Conservation (phyloP, 2,888 invertebrate genomes). For the Caenorhabditis sp. region DNA sequence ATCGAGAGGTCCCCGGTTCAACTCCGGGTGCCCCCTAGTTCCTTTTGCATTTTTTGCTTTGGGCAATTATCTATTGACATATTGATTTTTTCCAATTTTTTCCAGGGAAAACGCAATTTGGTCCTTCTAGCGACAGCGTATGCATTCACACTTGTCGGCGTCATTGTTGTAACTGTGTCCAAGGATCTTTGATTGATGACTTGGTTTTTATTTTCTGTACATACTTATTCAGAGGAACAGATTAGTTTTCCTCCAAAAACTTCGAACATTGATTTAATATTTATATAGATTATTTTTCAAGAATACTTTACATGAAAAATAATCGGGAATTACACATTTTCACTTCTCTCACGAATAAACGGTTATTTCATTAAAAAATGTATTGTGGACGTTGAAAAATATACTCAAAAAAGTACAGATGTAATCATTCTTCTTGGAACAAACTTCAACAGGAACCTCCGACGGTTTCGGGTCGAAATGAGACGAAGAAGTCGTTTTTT, state of each 20-base stretch:
- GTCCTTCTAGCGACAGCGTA: conserved; percentile 69
- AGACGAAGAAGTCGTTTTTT: too few species aligned
- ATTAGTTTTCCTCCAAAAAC: background rate
- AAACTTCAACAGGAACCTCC: background rate
- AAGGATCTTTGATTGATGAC: conserved; percentile 33
- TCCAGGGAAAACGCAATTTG: conserved; percentile 69
- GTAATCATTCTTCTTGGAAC: too few species aligned
- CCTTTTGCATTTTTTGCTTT: conserved; percentile 35
- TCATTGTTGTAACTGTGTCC: conserved; percentile 59
- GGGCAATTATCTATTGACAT: background rate
- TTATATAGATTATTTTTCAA: conserved; percentile 23
- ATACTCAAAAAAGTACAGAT: too few species aligned
- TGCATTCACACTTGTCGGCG: conserved; percentile 68
- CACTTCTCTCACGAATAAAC: conserved; percentile 39
- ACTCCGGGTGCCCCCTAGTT: conserved; percentile 77
- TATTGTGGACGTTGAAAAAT: background rate
- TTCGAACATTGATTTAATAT: background rate
- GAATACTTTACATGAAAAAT: conserved; percentile 23
- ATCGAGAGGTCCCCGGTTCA: conserved; percentile 83
- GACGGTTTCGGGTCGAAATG: background rate
- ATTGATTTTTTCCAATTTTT: too few species aligned
- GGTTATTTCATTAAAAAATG: conserved; percentile 10
- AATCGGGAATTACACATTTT: background rate
- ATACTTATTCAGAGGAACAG: conserved; percentile 3
- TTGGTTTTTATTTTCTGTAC: conserved; percentile 30